A percentile compares a stretch with the other conserved stretches of the same genome.
phyloP scores from a whole-genome alignment of 2,797 vertebrate genomes.

The Strix occidentalis region DNA sequence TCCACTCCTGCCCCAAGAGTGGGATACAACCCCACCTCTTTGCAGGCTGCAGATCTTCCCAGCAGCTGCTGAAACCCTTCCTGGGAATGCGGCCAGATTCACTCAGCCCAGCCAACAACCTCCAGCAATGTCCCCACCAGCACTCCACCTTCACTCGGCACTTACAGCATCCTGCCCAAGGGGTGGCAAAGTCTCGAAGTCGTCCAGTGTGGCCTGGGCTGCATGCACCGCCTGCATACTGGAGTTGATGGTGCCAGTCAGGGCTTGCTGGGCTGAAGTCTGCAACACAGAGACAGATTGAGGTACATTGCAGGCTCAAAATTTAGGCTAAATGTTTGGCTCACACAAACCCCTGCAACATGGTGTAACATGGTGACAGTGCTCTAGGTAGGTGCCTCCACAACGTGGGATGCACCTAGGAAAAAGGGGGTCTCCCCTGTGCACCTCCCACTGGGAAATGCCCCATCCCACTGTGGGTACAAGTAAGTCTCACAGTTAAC shows the following conservation, averaged over 20 bases:
- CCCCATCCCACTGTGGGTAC: accelerated
- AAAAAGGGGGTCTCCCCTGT: background rate
- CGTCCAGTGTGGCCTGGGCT: constrained; percentile 90
- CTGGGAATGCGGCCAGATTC: background rate
- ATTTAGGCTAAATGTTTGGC: background rate
- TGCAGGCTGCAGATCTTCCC: background rate
- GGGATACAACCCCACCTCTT: background rate
- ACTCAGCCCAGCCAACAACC: background rate
- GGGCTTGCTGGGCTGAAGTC: constrained; percentile 96
- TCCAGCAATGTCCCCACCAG: background rate
- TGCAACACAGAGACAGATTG: constrained; percentile 56
- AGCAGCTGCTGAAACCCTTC: background rate
- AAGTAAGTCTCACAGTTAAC: background rate
- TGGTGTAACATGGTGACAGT: accelerated
- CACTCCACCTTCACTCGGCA: background rate
- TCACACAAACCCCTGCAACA: background rate
- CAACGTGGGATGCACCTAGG: background rate
- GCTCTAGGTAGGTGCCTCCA: background rate
- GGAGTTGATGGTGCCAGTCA: constrained; percentile 97
- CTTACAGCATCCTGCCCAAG: constrained; percentile 95
- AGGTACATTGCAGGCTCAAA: accelerated
- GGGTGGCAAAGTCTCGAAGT: constrained; percentile 89
- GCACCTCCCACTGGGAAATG: background rate
- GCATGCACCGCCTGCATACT: constrained; percentile 98
- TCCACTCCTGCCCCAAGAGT: background rate